Evolutionary conservation across 2,113 vertebrate species (phyloP).

Genomic region (Taxidea taxus): DNA sequence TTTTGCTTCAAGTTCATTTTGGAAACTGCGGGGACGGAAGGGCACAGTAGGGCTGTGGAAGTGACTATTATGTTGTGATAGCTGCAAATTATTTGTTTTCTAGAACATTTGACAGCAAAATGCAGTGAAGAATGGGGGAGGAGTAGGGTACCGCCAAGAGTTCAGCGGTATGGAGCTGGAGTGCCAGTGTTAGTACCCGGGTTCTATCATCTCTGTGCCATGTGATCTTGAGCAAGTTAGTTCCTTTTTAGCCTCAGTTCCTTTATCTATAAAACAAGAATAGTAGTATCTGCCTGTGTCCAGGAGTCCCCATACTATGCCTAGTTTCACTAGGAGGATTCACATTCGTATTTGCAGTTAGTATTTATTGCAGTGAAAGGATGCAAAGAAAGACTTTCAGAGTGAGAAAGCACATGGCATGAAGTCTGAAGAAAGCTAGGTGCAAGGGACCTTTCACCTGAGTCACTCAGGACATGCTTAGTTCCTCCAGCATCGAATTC

Average conservation of each 20-base stretch:
- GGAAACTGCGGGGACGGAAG: not conserved
- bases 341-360: not conserved
- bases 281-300: not conserved
- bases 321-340: not conserved
- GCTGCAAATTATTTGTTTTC: not conserved
- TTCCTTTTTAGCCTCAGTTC: not conserved
- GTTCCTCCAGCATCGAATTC: not conserved
- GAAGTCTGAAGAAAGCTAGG: not conserved
- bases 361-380: not conserved
- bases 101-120: not conserved
- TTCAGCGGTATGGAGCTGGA: not conserved
- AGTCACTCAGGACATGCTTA: not conserved
- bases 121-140: not conserved
- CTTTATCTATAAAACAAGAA: not conserved
- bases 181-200: not conserved
- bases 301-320: not conserved
- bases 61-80: not conserved
- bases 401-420: not conserved
- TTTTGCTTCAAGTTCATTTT: not conserved
- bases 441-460: not conserved
- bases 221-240: not conserved
- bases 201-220: not conserved
- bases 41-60: not conserved
- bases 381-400: not conserved
- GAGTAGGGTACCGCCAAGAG: not conserved